phyloP scores from a whole-genome alignment of 2,113 vertebrate species.

The Montifringilla adamsi region DNA sequence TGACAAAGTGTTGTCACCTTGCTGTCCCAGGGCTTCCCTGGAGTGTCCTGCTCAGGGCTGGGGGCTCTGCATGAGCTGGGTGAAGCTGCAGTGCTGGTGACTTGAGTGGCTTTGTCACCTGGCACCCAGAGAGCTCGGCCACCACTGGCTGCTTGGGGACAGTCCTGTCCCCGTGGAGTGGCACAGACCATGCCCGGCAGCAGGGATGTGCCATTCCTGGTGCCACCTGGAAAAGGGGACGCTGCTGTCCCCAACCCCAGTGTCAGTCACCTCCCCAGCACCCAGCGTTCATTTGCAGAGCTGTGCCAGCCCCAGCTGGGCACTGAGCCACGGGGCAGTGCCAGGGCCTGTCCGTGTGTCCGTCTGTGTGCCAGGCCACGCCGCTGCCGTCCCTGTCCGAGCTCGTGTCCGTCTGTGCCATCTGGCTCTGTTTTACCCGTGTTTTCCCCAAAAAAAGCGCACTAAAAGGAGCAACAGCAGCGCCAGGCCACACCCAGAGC shows the following conservation, averaged over 20 bases:
- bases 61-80: not conserved
- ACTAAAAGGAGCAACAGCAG: not conserved
- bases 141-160: rapidly evolving
- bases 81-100: rapidly evolving
- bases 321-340: rapidly evolving
- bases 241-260: rapidly evolving
- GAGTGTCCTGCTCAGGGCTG: rapidly evolving
- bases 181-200: not conserved
- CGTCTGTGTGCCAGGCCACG: not conserved
- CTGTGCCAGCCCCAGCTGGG: not conserved
- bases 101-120: not conserved
- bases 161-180: not conserved
- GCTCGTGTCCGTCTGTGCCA: not conserved
- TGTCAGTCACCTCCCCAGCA: not conserved
- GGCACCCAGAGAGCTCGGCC: rapidly evolving
- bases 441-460: not conserved
- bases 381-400: not conserved
- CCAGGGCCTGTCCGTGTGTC: not conserved
- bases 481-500: rapidly evolving
- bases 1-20: not conserved
- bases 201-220: rapidly evolving
- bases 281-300: rapidly evolving
- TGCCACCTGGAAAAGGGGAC: not conserved
- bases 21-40: not conserved
- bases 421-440: not conserved